Evolutionary conservation across 2,113 vertebrate genomes (phyloP).

Genomic region (Myanophis thanlyinensis): DNA sequence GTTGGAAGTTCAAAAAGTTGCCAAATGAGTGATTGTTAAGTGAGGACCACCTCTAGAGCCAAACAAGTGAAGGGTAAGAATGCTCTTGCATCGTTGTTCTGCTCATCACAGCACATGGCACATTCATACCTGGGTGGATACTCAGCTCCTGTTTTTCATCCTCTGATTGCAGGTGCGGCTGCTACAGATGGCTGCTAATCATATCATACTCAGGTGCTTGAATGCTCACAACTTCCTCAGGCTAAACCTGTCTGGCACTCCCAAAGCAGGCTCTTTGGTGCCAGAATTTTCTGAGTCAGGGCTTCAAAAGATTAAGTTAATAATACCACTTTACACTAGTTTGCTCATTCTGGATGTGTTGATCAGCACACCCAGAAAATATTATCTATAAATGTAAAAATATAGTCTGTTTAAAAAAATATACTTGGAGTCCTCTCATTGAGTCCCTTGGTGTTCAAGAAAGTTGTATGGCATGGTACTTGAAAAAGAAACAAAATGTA

Average conservation of each 20-base stretch:
- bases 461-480: neutral
- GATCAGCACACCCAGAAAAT: neutral
- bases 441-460: neutral
- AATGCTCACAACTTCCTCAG: neutral
- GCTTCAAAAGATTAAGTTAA: neutral
- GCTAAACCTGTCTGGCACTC: neutral
- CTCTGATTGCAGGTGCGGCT: neutral
- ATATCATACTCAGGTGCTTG: neutral
- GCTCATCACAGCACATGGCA: neutral
- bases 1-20: neutral
- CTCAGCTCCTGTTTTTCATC: neutral
- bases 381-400: neutral
- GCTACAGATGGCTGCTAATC: neutral
- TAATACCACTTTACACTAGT: neutral
- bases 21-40: neutral
- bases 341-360: neutral
- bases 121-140: neutral
- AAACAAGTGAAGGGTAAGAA: neutral
- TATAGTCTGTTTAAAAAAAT: neutral
- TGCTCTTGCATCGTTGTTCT: neutral
- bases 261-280: neutral
- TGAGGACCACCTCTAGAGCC: neutral
- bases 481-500: neutral
- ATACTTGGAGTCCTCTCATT: neutral
- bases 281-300: neutral